A percentile compares a stretch with the other conserved stretches of the same genome.
phyloP scores from a whole-genome alignment of 2,888 invertebrate species.

The Sarcophaga variegata region DNA sequence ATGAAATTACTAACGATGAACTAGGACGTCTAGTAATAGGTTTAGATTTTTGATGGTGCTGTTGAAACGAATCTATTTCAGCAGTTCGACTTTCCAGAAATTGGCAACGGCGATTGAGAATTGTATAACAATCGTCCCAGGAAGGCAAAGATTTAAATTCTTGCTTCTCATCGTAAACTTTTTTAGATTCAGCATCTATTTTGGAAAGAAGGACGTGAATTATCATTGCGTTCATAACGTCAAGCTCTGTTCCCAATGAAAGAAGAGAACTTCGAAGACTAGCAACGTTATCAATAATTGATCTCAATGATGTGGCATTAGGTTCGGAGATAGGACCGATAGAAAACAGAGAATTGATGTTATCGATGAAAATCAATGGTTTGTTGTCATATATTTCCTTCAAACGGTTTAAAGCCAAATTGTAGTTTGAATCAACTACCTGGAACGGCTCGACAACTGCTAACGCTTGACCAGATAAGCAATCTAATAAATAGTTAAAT shows the following conservation, averaged over 20 bases:
- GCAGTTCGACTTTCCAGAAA: conserved; percentile 13
- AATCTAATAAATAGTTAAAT: no score
- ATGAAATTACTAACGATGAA: no score
- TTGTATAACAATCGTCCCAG: conserved; percentile 20
- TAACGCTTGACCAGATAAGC: no score
- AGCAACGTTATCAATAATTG: conserved; percentile 13
- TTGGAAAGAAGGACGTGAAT: conserved; percentile 1
- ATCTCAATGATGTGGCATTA: conserved; percentile 6
- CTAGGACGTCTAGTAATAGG: no score
- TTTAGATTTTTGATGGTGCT: no score
- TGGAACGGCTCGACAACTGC: conserved; percentile 29
- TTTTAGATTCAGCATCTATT: background rate
- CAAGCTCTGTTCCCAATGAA: conserved; percentile 8
- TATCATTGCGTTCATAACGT: background rate
- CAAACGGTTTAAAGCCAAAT: background rate
- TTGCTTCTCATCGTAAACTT: conserved; percentile 4
- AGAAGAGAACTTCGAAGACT: conserved; percentile 11
- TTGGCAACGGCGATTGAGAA: conserved; percentile 29
- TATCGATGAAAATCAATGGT: conserved; percentile 11
- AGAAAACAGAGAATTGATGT: background rate
- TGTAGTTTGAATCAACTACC: conserved; percentile 14
- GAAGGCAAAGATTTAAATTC: conserved; percentile 24
- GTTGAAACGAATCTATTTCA: background rate
- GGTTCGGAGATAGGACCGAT: background rate
- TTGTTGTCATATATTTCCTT: conserved; percentile 30